Percentiles rank a stretch among this genome's conserved stretches.
Conservation (phyloP, 2,888 invertebrate genomes). For the Toxonevra muliebris region DNA sequence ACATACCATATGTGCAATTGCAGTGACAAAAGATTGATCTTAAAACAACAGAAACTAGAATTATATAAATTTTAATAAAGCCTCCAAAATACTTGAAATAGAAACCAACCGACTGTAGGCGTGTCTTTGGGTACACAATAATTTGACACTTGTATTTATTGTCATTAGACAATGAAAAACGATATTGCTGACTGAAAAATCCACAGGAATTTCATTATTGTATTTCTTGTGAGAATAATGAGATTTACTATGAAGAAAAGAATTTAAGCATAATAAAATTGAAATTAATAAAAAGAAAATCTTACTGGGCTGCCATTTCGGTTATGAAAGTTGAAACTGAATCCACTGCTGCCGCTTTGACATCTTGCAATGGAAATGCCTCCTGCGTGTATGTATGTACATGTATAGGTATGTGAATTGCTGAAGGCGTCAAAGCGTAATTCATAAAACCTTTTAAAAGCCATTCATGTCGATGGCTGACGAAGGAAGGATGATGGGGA, state of each 20-base stretch:
- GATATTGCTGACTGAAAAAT: neutral
- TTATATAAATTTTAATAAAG: neutral
- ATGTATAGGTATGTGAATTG: neutral
- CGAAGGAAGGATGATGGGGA: no score
- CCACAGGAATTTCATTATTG: conserved; percentile 31
- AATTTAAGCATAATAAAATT: conserved; percentile 29
- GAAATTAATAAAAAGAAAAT: conserved; percentile 35
- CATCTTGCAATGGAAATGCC: neutral
- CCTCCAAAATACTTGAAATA: conserved; percentile 11
- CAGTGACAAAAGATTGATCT: no score
- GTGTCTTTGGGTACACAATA: conserved; percentile 48
- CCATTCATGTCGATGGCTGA: conserved; percentile 38
- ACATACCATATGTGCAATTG: no score
- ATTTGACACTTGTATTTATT: conserved; percentile 56
- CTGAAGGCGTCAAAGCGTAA: conserved; percentile 55
- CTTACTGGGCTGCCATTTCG: no score
- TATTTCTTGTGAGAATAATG: conserved; percentile 36
- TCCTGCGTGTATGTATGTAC: neutral
- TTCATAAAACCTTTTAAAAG: conserved; percentile 57
- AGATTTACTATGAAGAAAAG: conserved; percentile 28
- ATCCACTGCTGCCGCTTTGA: no score
- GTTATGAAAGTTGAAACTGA: no score
- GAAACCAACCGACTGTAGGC: conserved; percentile 30
- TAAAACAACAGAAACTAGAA: no score
- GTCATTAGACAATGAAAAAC: conserved; percentile 40